Conservation (phyloP, 2,797 vertebrate species). For the Sebastes flavidus region DNA sequence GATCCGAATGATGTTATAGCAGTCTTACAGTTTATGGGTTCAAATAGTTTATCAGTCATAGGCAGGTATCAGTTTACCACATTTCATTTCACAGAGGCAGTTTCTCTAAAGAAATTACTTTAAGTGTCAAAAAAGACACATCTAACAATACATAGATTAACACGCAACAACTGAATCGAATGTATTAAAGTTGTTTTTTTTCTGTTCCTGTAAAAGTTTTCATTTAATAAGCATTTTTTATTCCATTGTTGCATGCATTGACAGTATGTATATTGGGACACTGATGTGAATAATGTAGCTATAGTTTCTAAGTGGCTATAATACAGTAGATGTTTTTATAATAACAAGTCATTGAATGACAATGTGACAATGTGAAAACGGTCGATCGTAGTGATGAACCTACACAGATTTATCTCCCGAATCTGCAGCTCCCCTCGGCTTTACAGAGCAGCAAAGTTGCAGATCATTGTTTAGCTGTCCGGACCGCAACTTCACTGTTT, state of each 20-base stretch:
- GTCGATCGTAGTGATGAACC: not conserved
- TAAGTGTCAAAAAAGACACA: not conserved
- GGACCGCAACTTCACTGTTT: not conserved
- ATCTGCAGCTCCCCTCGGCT: not conserved
- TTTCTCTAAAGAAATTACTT: not conserved
- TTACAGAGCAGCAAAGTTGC: not conserved
- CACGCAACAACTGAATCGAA: not conserved
- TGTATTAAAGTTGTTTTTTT: not conserved
- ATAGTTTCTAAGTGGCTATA: not conserved
- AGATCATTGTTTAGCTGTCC: not conserved
- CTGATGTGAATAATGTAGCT: not conserved
- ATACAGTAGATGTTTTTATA: not conserved
- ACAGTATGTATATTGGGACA: not conserved
- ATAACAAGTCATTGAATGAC: not conserved
- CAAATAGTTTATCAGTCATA: conserved; percentile 1
- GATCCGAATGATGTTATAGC: conserved; percentile 9
- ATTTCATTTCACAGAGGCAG: not conserved
- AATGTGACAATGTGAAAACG: not conserved
- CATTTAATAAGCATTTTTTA: not conserved
- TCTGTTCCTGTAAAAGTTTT: not conserved
- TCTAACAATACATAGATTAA: not conserved
- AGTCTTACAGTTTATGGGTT: conserved; percentile 3
- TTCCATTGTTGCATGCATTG: not conserved
- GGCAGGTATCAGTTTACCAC: not conserved
- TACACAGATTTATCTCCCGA: not conserved